A percentile compares a stretch with the other conserved stretches of the same genome.
Conservation (phyloP, 2,888 invertebrate genomes). For the Gisinianus flammeolus region DNA sequence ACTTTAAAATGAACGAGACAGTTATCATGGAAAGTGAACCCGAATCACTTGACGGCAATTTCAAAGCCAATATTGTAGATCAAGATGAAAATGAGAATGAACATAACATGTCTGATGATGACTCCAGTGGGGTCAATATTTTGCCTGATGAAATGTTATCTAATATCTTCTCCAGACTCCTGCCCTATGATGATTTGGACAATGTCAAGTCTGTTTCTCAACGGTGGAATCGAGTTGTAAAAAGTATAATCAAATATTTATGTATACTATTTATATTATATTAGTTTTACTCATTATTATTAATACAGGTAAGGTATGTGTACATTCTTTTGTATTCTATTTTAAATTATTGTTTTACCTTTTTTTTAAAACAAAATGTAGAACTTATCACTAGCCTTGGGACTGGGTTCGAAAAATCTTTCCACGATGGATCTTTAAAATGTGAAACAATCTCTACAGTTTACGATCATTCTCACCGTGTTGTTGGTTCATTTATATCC, state of each 20-base stretch:
- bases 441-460: conserved; percentile 69
- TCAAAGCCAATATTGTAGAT: too few relatives aligned
- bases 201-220: conserved; percentile 84
- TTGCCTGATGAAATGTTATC: conserved; percentile 93
- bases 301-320: background rate
- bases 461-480: conserved; percentile 57
- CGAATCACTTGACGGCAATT: too few relatives aligned
- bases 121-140: too few relatives aligned
- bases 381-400: conserved; percentile 79
- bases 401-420: conserved; percentile 76
- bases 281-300: too few relatives aligned
- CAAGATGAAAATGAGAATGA: too few relatives aligned
- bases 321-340: background rate
- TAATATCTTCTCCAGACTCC: conserved; percentile 84
- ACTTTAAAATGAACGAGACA: too few relatives aligned
- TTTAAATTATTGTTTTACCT: background rate
- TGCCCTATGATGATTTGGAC: conserved; percentile 89
- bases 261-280: too few relatives aligned
- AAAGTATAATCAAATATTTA: conserved; percentile 71
- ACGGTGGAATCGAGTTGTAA: conserved; percentile 82
- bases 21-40: too few relatives aligned
- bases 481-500: conserved; percentile 77
- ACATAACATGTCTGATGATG: too few relatives aligned
- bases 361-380: conserved; percentile 63
- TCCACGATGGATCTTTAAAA: conserved; percentile 75